Evolutionary conservation across 2,113 vertebrate genomes (phyloP).

Genomic region (Pollachius pollachius): DNA sequence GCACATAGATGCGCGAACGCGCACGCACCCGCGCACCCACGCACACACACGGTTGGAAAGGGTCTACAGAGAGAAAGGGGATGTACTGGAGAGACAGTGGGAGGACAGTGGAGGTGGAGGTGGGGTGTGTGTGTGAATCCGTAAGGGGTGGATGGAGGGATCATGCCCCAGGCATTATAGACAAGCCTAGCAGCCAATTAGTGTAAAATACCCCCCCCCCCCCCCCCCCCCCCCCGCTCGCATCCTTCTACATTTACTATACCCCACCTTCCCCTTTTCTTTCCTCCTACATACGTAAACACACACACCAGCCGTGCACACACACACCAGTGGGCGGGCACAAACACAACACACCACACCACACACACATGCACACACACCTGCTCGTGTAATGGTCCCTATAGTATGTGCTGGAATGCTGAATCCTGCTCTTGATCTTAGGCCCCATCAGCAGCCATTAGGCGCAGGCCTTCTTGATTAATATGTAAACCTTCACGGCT

Average conservation of each 20-base stretch:
- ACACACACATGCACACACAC: slow-evolving; percentile 1
- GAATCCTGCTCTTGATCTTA: slow-evolving; percentile 64
- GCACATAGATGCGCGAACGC: slow-evolving; percentile 26
- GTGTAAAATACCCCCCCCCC: slow-evolving; percentile 26
- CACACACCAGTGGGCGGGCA: not conserved
- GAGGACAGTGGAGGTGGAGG: slow-evolving; percentile 39
- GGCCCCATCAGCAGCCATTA: slow-evolving; percentile 71
- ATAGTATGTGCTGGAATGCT: slow-evolving; percentile 53
- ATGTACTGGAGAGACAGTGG: slow-evolving; percentile 42
- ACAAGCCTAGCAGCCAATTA: slow-evolving; percentile 59
- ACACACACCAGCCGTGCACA: slow-evolving; percentile 23
- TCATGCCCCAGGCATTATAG: slow-evolving; percentile 48
- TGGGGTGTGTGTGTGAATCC: slow-evolving; percentile 8
- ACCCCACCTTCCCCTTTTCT: no score
- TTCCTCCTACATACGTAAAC: slow-evolving; percentile 7
- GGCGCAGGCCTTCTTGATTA: slow-evolving; percentile 62
- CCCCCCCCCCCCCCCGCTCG: slow-evolving; percentile 8
- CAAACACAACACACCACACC: not conserved
- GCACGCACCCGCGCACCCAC: slow-evolving; percentile 39
- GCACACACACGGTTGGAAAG: slow-evolving; percentile 17
- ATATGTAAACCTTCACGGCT: slow-evolving; percentile 65
- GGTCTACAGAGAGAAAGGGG: slow-evolving; percentile 20
- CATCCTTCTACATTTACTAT: slow-evolving; percentile 8
- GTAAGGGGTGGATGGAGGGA: slow-evolving; percentile 29
- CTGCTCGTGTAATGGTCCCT: slow-evolving; percentile 1